These are phyloP conservation scores for Nyctibius grandis DNA, from an alignment of 2,797 vertebrate genomes.

Conservation along the genomic window DNA sequence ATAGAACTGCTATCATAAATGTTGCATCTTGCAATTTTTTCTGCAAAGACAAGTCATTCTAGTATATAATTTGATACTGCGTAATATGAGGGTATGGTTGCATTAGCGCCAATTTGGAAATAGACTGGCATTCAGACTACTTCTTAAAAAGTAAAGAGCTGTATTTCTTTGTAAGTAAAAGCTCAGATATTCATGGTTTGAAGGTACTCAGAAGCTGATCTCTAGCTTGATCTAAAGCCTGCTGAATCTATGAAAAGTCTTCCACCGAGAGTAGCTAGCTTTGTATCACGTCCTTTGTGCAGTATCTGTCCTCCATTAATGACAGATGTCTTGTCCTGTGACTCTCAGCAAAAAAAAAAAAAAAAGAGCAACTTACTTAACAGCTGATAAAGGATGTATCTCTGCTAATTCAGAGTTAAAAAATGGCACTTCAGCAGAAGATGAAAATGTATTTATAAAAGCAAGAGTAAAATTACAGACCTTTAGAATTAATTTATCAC, in stretches of 20 bases:
- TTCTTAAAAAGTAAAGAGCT: neutral
- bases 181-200: neutral
- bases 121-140: neutral
- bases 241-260: neutral
- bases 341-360: neutral
- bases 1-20: neutral
- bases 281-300: neutral
- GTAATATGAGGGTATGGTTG: neutral
- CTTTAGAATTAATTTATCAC: conserved; percentile 5
- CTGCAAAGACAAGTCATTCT: neutral
- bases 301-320: neutral
- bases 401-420: neutral
- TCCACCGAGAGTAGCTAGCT: neutral
- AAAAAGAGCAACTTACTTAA: neutral
- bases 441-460: neutral
- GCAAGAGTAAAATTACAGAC: neutral
- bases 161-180: neutral
- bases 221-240: neutral
- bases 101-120: neutral
- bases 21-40: neutral
- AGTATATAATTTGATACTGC: neutral
- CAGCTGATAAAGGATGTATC: neutral
- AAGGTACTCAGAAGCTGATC: neutral
- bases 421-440: neutral
- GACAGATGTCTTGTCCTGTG: neutral